These are phyloP conservation scores for Argya squamiceps DNA, from an alignment of 2,797 vertebrate genomes.

Conservation along the genomic window DNA sequence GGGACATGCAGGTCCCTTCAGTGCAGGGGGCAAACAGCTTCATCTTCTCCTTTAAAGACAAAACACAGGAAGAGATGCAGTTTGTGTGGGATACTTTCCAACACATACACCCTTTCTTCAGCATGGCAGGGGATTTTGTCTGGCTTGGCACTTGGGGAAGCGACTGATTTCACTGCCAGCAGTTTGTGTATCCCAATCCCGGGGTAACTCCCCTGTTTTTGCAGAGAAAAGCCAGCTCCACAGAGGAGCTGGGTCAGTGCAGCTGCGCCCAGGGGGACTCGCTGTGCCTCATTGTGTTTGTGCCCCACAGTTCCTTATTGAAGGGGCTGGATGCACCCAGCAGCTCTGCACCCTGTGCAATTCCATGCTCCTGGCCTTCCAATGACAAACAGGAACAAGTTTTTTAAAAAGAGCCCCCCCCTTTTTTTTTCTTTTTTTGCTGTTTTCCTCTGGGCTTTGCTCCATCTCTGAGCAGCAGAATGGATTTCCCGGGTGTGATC, in stretches of 20 bases:
- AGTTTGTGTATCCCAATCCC: accelerated
- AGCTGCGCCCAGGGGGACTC: background rate
- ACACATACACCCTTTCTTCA: background rate
- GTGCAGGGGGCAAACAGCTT: background rate
- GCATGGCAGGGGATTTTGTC: background rate
- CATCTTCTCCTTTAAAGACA: background rate
- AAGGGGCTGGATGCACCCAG: background rate
- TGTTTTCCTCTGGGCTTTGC: background rate
- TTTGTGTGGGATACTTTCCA: background rate
- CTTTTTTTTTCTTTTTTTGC: background rate
- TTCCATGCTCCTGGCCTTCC: background rate
- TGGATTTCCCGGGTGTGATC: background rate
- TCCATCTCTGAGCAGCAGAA: background rate
- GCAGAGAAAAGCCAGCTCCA: no score
- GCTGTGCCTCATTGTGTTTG: background rate
- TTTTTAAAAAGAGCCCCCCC: background rate
- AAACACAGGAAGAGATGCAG: background rate
- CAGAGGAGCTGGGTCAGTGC: background rate
- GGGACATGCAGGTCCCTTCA: background rate
- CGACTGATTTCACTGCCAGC: background rate
- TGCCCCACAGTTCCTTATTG: accelerated
- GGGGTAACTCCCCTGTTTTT: accelerated
- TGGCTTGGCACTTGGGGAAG: background rate
- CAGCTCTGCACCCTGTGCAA: background rate
- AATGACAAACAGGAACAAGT: background rate